Evolutionary conservation across 2,113 vertebrate species (phyloP), one percentile per base, ranked within the genome.

Genomic region (Manacus vitellinus): DNA sequence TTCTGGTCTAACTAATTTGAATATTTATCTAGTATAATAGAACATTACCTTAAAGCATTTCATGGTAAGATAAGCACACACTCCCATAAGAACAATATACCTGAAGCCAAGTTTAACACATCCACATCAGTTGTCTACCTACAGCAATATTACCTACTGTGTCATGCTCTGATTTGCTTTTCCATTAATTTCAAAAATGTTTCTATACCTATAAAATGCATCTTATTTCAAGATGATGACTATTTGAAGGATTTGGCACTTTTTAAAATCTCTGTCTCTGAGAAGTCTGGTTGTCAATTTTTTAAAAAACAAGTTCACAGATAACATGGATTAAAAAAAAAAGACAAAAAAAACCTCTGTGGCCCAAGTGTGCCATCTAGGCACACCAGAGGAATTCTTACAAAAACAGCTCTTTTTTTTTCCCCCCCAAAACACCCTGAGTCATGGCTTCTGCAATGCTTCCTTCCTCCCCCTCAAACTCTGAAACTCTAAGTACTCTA

Each of bases 341-440:
- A 33, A 37, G 44, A 65, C 3, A 10, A 55, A 28, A 23, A 61
- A 66, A 62, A n/a, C 9, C 18, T 2, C 9, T 47, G 44, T 47
- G 47, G 33, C 39, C 12, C 4, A 74, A 73, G 37, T 13, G 7
- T 56, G 47, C 6, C 16, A 28, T 11, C 10, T 0, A 4, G 33
- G 62, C 35, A 61, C n/a, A 35, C 9, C 25, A 63, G 23, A 71
- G 20, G 28, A 87, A 82, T 28, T 9, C 33, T 54, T 47, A 21
- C 24, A 4, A 43, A 66, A 79, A 35, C 46, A 46, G 8, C 1
- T 4, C 2, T 10, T 33, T n/a, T 21, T 28, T 28, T 14, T 5
- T 4, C 1, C 0, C 2, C 8, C 10, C 5, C 3, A 13, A n/a
- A 44, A 54, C 7, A 52, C 56, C 20, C 8, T 30, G 25, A 59